Percentiles rank a stretch among this genome's conserved stretches.
phyloP scores from a whole-genome alignment of 2,113 vertebrate species.

The Macaca mulatta region DNA sequence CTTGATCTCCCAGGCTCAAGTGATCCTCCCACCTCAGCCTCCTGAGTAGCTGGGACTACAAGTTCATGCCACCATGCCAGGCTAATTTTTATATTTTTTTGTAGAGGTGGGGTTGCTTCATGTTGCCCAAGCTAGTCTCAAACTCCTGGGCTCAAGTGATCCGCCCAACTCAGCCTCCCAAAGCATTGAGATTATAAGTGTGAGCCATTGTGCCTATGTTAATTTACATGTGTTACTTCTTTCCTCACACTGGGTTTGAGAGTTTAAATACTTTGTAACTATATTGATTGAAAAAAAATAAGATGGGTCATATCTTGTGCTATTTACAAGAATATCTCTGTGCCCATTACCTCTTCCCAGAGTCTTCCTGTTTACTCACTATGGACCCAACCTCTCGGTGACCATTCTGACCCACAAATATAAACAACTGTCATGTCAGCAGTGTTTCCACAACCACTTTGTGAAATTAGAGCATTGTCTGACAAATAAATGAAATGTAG shows the following conservation, averaged over 20 bases:
- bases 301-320: not conserved
- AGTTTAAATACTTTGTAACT: not conserved
- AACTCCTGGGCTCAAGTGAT: too few species aligned
- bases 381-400: not conserved
- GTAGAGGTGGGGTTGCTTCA: too few species aligned
- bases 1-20: too few species aligned
- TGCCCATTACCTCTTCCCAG: not conserved
- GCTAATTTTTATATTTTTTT: too few species aligned
- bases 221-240: not conserved
- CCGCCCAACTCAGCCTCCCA: too few species aligned
- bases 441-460: not conserved
- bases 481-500: slow-evolving; percentile 13
- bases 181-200: too few species aligned
- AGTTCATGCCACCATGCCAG: too few species aligned
- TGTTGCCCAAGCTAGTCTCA: too few species aligned
- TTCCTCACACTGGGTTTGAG: not conserved
- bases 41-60: too few species aligned
- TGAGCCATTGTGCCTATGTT: not conserved
- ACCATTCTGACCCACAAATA: not conserved
- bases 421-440: not conserved
- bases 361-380: not conserved
- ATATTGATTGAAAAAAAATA: not conserved
- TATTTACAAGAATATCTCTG: not conserved
- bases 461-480: not conserved
- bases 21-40: too few species aligned